phyloP scores from a whole-genome alignment of 2,888 invertebrate species.

The Encarsia formosa region DNA sequence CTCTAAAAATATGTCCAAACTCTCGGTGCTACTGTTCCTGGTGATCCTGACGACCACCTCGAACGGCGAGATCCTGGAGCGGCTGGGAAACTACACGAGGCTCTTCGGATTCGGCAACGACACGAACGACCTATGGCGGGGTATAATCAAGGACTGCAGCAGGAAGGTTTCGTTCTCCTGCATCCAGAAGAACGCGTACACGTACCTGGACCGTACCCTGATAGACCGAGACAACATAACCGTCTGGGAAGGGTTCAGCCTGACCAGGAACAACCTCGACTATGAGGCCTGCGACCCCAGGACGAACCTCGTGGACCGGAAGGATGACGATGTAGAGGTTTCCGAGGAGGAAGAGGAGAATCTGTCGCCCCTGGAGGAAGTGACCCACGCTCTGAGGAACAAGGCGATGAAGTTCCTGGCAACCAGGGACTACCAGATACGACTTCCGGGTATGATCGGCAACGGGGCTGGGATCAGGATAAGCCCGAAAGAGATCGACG shows the following conservation, averaged over 20 bases:
- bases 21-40: slow-evolving; percentile 28
- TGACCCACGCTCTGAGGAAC: slow-evolving; percentile 67
- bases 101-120: slow-evolving; percentile 43
- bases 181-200: slow-evolving; percentile 72
- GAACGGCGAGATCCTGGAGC: slow-evolving; percentile 36
- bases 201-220: slow-evolving; percentile 67
- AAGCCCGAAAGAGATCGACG: slow-evolving; percentile 69
- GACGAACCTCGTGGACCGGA: slow-evolving; percentile 30
- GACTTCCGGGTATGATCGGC: slow-evolving; percentile 69
- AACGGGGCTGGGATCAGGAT: slow-evolving; percentile 70
- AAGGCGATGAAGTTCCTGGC: slow-evolving; percentile 71
- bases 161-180: slow-evolving; percentile 66
- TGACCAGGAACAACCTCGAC: slow-evolving; percentile 63
- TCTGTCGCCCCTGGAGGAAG: slow-evolving; percentile 66
- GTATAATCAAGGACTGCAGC: slow-evolving; percentile 68
- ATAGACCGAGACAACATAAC: slow-evolving; percentile 63
- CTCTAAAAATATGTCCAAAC: slow-evolving; percentile 32
- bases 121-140: slow-evolving; percentile 67
- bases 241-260: slow-evolving; percentile 62
- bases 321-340: slow-evolving; percentile 24
- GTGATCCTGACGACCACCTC: slow-evolving; percentile 28
- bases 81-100: slow-evolving; percentile 42
- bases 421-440: slow-evolving; percentile 71
- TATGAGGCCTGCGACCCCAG: slow-evolving; percentile 45
- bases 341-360: slow-evolving; percentile 34